Base-by-base conservation (phyloP, 2,113 vertebrate species). In the Sylvia atricapilla region DNA sequence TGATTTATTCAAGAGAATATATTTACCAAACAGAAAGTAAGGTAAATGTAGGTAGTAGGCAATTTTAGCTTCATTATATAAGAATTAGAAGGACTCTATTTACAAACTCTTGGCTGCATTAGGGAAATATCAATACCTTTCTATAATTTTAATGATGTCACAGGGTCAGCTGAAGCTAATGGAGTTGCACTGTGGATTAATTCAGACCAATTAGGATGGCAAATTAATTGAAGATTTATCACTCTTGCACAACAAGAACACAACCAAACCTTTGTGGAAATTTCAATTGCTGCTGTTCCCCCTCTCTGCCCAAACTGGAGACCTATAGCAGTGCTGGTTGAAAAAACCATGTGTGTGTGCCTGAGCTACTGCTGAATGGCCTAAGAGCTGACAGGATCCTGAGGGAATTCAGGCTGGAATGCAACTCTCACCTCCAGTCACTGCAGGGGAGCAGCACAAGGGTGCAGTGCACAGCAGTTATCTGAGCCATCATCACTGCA, bases 321-420 rank as follows among this genome's bases (percentile, higher is more conserved):
- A 11, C 41, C 12, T 22, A 12, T 0, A 55, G 75, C 39, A 85
- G n/a, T 3, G 3, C 31, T 31, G 33, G 12, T 3, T 53, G 44
- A 88, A 76, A 33, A 53, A 63, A 70, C 52, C 12, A 0, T 0
- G 1, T 5, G 11, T 0, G 0, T 23, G 8, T 47, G 33, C 33
- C 67, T 30, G 44, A 69, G n/a, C 17, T 50, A 6, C 62, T 50
- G 33, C 30, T 60, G 47, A 39, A 49, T 27, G 4, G 8, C 12
- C 41, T 27, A 35, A 49, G 17, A 56, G 14, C 2, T 49, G 49
- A 24, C 2, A 27, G 24, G 41, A 66, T 56, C 15, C 33, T 11
- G 31, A 50, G 20, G 25, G 13, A 82, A 79, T 31, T 35, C 67
- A 15, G 41, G 27, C 11, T 74, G 50, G 21, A 77, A 77, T 1